phyloP scores from a whole-genome alignment of 2,113 vertebrate species.

The Varanus komodoensis region DNA sequence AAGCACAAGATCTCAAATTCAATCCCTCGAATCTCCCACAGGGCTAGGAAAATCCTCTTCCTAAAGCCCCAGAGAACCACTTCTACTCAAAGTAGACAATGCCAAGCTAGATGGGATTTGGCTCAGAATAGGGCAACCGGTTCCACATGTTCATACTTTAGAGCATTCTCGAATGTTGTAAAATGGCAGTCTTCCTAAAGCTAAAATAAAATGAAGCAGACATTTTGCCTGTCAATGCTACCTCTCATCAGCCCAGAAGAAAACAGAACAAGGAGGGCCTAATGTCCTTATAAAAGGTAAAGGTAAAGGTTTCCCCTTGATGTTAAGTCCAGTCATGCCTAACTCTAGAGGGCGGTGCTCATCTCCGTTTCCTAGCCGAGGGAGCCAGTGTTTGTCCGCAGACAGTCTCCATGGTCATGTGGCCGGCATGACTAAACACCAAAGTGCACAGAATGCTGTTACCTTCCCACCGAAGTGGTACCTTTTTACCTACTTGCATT shows the following conservation, averaged over 20 bases:
- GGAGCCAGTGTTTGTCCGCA: too few relatives aligned
- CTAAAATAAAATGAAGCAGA: not conserved
- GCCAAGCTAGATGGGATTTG: not conserved
- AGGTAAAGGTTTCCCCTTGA: too few relatives aligned
- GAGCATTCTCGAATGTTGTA: not conserved
- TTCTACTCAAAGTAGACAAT: not conserved
- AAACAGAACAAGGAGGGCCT: not conserved
- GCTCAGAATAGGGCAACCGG: not conserved
- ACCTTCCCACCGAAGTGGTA: too few relatives aligned
- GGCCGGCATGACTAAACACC: too few relatives aligned
- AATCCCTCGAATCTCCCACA: not conserved
- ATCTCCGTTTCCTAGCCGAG: too few relatives aligned
- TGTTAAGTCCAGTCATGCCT: too few relatives aligned
- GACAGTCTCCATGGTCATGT: too few relatives aligned
- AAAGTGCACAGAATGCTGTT: too few relatives aligned
- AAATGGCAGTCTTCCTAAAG: not conserved
- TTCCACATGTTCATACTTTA: not conserved
- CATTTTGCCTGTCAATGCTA: not conserved
- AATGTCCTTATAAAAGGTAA: not conserved
- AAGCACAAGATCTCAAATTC: not conserved
- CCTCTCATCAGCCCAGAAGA: not conserved
- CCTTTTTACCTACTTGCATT: too few relatives aligned
- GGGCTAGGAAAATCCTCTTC: not conserved
- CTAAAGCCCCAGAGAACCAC: not conserved
- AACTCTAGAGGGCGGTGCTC: too few relatives aligned